Evolutionary conservation across 2,797 vertebrate genomes (phyloP), one percentile per base, ranked within the genome.

Genomic region (Neosalanx taihuensis): DNA sequence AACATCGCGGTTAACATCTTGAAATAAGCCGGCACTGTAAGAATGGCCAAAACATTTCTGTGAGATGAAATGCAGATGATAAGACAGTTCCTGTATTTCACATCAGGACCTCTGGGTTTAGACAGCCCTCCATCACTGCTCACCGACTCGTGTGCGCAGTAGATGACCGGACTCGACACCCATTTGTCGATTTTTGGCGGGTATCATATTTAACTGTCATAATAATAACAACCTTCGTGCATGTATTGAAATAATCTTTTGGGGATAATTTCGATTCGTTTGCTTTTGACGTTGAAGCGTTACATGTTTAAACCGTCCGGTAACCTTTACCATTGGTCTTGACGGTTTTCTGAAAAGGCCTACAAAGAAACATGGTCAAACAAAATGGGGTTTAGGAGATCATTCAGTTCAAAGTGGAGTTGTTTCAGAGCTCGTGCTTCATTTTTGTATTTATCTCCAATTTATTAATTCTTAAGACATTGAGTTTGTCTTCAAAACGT

Each of bases 71-170:
- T 5, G 15, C 18, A 17, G 51, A 17, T 56, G 15, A n/a, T 12
- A 56, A 17, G 17, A 56, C 51, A 56, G 51, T 56, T 17, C 15
- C 51, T 60, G 33, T 20, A 67, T 66, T 74, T 79, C 69, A 73
- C 72, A 58, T 35, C 10, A 56, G 78, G 76, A 76, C 79, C 74
- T 74, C 80, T 72, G 69, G 76, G 67, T 76, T 75, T 46, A 6
- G 64, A 9, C 17, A 57, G 56, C 49, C 26, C 53, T 29, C 17
- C 53, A 57, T 46, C 51, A 53, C 29, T 41, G 63, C 3, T 46
- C 51, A 18, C 29, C 0, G 58, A 18, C 63, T 13, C 62, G 0
- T 3, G 51, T 30, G 37, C 62, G 57, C 31, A 73, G 7, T 41
- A 33, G 26, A n/a, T 68, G 41, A 73, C 65, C 65, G 37, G 53